A percentile compares a stretch with the other conserved stretches of the same genome.
Evolutionary conservation across 2,797 vertebrate genomes (phyloP).

Genomic region (Micropoecilia bifurca): DNA sequence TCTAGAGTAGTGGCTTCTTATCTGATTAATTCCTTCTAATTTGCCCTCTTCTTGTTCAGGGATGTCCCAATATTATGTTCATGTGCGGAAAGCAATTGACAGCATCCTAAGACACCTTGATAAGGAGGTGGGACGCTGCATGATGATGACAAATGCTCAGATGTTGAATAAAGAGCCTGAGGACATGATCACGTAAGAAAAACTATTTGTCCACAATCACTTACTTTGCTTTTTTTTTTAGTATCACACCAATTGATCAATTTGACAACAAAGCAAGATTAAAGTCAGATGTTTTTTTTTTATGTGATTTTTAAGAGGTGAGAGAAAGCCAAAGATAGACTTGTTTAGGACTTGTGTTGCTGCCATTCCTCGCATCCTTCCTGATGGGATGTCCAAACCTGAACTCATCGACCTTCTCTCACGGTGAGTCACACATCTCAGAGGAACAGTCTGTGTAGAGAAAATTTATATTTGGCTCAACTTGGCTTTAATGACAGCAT

Average conservation of each 20-base stretch:
- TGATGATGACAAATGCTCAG: constrained; percentile 98
- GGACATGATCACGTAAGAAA: constrained; percentile 98
- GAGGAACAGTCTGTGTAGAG: background rate
- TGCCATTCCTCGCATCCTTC: constrained; percentile 94
- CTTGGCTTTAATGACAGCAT: background rate
- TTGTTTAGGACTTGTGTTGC: constrained; percentile 97
- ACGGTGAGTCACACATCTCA: constrained; percentile 52
- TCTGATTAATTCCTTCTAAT: background rate
- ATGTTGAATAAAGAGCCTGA: constrained; percentile 98
- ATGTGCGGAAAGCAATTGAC: constrained; percentile 95
- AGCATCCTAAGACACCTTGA: constrained; percentile 96
- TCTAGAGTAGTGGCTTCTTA: background rate
- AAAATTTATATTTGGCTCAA: background rate
- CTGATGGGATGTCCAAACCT: constrained; percentile 97
- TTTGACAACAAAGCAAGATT: constrained; percentile 4
- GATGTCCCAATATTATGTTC: constrained; percentile 96
- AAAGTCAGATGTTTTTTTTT: background rate
- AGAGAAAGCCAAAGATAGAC: constrained; percentile 98
- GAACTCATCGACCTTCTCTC: constrained; percentile 90
- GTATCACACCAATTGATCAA: background rate
- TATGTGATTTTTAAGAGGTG: constrained; percentile 82
- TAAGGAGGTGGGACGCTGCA: constrained; percentile 97
- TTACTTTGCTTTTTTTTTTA: background rate
- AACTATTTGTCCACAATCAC: background rate
- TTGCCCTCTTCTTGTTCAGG: constrained; percentile 75